Evolutionary conservation across 2,888 invertebrate genomes (phyloP).

Genomic region (Sphaeridia pumilis): DNA sequence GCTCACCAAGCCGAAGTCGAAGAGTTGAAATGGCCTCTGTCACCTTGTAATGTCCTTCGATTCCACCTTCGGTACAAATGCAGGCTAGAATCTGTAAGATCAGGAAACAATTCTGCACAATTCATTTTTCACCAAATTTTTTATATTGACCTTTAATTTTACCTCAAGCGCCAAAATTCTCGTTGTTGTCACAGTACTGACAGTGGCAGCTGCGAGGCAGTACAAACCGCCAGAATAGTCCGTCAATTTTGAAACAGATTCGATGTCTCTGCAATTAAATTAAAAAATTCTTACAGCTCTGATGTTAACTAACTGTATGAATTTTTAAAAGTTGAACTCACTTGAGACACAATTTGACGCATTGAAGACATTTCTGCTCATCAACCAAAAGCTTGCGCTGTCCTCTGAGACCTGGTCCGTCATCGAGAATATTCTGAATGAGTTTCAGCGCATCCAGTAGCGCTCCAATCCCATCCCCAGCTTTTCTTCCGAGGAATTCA

Average conservation of each 20-base stretch:
- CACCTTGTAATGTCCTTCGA: conserved; percentile 69
- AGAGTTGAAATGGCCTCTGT: conserved; percentile 83
- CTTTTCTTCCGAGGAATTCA: conserved; percentile 76
- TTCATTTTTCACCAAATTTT: background rate
- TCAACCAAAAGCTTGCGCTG: conserved; percentile 33
- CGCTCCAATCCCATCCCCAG: conserved; percentile 67
- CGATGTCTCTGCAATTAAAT: conserved; percentile 38
- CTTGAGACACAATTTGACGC: conserved; percentile 27
- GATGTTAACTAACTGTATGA: background rate
- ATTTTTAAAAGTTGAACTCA: conserved; percentile 6
- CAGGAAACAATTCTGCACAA: background rate
- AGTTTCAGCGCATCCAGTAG: conserved; percentile 73
- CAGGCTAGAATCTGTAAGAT: conserved; percentile 60
- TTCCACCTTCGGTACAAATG: conserved; percentile 55
- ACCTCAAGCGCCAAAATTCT: conserved; percentile 78
- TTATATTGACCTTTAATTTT: conserved; percentile 15
- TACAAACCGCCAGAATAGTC: conserved; percentile 68
- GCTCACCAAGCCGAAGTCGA: conserved; percentile 76
- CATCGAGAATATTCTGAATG: conserved; percentile 68
- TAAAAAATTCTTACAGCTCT: background rate
- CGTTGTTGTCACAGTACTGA: conserved; percentile 75
- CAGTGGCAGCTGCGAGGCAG: conserved; percentile 72
- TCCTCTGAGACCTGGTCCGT: conserved; percentile 35
- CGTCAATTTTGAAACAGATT: conserved; percentile 63
- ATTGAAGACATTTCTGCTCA: conserved; percentile 34